Percentiles rank a stretch among this genome's conserved stretches.
phyloP scores from a whole-genome alignment of 2,888 invertebrate genomes.

The Antheraea yamamai region DNA sequence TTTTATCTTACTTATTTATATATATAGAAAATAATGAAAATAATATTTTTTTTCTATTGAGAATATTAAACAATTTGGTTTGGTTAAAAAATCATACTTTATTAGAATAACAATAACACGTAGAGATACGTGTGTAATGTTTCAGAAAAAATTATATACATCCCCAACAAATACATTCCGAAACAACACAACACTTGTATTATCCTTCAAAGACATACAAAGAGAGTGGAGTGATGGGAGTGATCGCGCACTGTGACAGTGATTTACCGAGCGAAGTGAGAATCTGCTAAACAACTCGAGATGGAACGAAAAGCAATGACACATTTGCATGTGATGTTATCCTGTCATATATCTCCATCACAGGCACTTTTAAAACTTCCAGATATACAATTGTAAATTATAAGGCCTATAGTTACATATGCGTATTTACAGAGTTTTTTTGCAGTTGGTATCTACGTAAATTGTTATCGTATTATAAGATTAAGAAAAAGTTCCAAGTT shows the following conservation, averaged over 20 bases:
- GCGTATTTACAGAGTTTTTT: neutral
- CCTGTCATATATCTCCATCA: slow-evolving; percentile 48
- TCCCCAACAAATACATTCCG: neutral
- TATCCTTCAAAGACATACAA: slow-evolving; percentile 4
- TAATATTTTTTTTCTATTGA: no score
- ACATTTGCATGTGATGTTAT: slow-evolving; percentile 10
- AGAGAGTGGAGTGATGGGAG: neutral
- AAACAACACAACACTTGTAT: neutral
- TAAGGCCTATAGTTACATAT: neutral
- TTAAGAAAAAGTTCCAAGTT: neutral
- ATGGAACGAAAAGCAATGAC: neutral
- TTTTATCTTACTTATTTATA: no score
- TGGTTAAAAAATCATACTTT: neutral
- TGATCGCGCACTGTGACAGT: neutral
- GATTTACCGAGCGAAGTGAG: slow-evolving; percentile 1
- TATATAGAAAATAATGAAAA: no score
- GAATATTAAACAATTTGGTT: no score
- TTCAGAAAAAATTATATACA: neutral
- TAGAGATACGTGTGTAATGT: neutral
- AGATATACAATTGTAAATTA: neutral
- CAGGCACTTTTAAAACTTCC: slow-evolving; percentile 18
- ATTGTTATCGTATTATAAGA: neutral
- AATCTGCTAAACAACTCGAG: slow-evolving; percentile 6
- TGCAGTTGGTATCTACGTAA: neutral
- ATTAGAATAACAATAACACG: neutral